Evolutionary conservation across 2,888 invertebrate species (phyloP).

Genomic region (Eupithecia centaureata): DNA sequence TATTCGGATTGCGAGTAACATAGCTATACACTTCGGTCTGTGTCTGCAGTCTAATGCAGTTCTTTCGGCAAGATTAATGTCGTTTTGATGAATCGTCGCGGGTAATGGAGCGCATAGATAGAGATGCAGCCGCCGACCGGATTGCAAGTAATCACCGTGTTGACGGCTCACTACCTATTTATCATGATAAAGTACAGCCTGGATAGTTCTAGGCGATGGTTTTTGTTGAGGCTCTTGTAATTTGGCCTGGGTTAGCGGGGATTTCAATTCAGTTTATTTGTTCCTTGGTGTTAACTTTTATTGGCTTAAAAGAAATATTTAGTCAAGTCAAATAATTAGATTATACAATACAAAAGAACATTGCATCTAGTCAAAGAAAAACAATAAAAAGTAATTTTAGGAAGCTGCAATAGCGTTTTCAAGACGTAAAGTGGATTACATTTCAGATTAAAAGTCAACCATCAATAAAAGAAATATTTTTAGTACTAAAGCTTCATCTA

Average conservation of each 20-base stretch:
- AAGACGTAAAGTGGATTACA: too few relatives aligned
- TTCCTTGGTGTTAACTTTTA: too few relatives aligned
- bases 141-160: constrained; percentile 8
- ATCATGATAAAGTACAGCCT: constrained; percentile 8
- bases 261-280: too few relatives aligned
- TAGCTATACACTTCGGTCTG: constrained; percentile 12
- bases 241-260: neutral
- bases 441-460: too few relatives aligned
- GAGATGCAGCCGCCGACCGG: constrained; percentile 29
- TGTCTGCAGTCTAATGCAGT: constrained; percentile 45
- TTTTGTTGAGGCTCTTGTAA: neutral
- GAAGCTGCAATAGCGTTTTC: too few relatives aligned
- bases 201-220: neutral
- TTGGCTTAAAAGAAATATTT: too few relatives aligned
- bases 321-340: too few relatives aligned
- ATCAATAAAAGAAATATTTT: too few relatives aligned
- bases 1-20: neutral
- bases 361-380: too few relatives aligned
- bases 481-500: too few relatives aligned
- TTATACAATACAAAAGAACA: too few relatives aligned
- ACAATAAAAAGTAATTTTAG: too few relatives aligned
- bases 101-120: constrained; percentile 59
- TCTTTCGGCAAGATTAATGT: constrained; percentile 59
- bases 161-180: neutral
- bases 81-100: constrained; percentile 64